Evolutionary conservation across 2,113 vertebrate species (phyloP).

Genomic region (Pavo muticus): DNA sequence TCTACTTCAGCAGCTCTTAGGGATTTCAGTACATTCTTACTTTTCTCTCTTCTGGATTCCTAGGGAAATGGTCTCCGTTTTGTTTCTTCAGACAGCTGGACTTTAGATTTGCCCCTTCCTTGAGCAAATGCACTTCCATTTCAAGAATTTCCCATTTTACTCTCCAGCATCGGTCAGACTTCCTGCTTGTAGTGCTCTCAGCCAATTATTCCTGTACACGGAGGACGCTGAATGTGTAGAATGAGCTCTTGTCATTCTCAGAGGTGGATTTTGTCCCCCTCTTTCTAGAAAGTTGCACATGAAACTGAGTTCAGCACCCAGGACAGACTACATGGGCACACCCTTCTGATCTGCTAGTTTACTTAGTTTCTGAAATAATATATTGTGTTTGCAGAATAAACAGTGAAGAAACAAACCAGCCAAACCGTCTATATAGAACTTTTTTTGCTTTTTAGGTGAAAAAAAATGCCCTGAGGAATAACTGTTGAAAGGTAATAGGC

Average conservation of each 20-base stretch:
- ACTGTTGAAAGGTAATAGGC: neutral
- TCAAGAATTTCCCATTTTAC: neutral
- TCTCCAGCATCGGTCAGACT: neutral
- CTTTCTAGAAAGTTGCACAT: neutral
- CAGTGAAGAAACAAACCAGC: neutral
- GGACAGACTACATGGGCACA: neutral
- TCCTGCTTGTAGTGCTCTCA: neutral
- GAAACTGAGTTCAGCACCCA: neutral
- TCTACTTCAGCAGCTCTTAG: neutral
- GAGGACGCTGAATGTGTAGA: neutral
- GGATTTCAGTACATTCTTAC: neutral
- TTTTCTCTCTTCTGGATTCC: neutral
- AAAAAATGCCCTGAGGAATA: neutral
- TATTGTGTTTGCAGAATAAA: neutral
- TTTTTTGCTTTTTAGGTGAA: neutral
- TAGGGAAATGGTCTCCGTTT: neutral
- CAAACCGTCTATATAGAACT: neutral
- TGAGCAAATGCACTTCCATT: neutral
- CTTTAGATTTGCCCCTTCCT: neutral
- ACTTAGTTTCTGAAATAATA: neutral
- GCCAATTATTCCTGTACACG: rapidly evolving
- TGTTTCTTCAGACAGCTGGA: neutral
- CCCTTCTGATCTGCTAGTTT: neutral
- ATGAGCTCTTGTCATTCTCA: neutral
- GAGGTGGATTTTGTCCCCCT: rapidly evolving